These are phyloP conservation scores for Rosalia funebris DNA, from an alignment of 2,888 invertebrate species.

Conservation along the genomic window DNA sequence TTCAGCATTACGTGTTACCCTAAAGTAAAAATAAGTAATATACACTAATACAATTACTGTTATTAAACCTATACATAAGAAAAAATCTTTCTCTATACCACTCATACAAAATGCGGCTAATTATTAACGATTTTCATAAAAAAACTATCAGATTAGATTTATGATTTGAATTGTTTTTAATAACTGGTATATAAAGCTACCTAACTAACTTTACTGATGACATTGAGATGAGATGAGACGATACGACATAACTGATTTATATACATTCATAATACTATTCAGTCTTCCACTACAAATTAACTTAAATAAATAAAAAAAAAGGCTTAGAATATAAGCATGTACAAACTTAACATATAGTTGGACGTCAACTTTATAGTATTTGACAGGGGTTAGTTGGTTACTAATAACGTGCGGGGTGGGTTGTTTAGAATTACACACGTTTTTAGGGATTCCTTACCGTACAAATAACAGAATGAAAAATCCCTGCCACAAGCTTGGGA, in stretches of 20 bases:
- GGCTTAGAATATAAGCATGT: constrained; percentile 25
- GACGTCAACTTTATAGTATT: constrained; percentile 16
- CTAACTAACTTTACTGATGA: constrained; percentile 11
- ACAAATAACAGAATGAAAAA: too few species aligned
- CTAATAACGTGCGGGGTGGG: background rate
- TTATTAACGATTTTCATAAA: constrained; percentile 25
- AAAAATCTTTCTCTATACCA: constrained; percentile 21
- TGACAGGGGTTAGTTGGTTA: background rate
- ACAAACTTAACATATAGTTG: constrained; percentile 25
- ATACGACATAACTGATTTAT: constrained; percentile 22
- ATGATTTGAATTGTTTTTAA: constrained; percentile 10
- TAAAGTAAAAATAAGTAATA: constrained; percentile 31
- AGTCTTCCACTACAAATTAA: constrained; percentile 43
- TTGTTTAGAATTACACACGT: too few species aligned
- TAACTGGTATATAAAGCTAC: constrained; percentile 32
- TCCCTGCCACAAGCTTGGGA: too few species aligned
- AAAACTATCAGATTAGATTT: constrained; percentile 27
- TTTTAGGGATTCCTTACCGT: too few species aligned
- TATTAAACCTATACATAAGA: constrained; percentile 16
- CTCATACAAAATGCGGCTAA: constrained; percentile 29
- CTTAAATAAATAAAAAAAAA: constrained; percentile 35
- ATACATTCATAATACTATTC: constrained; percentile 38
- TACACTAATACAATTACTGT: constrained; percentile 27
- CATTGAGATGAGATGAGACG: constrained; percentile 13
- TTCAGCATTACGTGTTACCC: constrained; percentile 37